These are phyloP conservation scores for Alloscopus bannaensis DNA, from an alignment of 2,888 invertebrate genomes.

Conservation along the genomic window DNA sequence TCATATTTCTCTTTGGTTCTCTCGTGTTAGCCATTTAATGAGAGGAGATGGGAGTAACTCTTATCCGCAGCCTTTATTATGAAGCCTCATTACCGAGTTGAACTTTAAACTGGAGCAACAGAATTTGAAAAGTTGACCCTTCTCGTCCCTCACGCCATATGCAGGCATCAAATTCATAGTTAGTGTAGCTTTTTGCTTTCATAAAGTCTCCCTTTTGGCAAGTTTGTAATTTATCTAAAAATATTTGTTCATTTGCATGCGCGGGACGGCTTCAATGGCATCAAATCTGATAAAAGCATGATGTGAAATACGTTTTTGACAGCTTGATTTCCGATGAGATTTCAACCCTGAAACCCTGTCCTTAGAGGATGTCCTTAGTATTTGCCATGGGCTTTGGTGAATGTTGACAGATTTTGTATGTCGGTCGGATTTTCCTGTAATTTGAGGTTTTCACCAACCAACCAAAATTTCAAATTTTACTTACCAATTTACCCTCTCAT, in stretches of 20 bases:
- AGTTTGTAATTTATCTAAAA: neutral
- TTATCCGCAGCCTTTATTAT: slow-evolving; percentile 30
- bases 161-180: neutral
- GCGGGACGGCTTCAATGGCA: neutral
- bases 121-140: neutral
- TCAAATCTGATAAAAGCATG: slow-evolving; percentile 30
- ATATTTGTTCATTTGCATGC: too few relatives aligned
- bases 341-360: neutral
- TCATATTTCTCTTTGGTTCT: slow-evolving; percentile 21
- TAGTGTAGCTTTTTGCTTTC: neutral
- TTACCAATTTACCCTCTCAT: slow-evolving; percentile 13
- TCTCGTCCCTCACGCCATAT: neutral
- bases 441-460: slow-evolving; percentile 50
- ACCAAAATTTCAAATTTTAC: slow-evolving; percentile 24
- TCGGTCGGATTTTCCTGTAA: slow-evolving; percentile 29
- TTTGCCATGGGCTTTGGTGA: neutral
- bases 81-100: slow-evolving; percentile 48
- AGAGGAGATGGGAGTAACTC: slow-evolving; percentile 39
- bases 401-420: slow-evolving; percentile 11
- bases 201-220: neutral
- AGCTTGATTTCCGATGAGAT: slow-evolving; percentile 33
- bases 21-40: slow-evolving; percentile 38
- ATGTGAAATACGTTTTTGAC: too few relatives aligned
- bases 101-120: neutral
- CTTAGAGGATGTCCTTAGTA: slow-evolving; percentile 22